Conservation (phyloP, 1,140 invertebrate species). For the Drosophila serrata region DNA sequence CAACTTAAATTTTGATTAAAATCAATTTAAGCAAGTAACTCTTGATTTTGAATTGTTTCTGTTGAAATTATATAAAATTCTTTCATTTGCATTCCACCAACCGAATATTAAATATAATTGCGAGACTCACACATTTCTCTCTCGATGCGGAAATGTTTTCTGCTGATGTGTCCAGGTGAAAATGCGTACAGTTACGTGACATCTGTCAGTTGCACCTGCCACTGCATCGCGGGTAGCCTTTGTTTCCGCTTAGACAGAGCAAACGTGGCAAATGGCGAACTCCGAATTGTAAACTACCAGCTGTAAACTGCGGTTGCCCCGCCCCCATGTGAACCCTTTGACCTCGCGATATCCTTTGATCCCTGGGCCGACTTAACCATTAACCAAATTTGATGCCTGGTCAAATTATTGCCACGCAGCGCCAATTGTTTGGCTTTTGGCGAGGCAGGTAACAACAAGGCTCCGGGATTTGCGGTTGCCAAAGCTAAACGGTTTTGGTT, state of each 20-base stretch:
- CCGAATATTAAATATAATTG: neutral
- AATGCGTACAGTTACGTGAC: neutral
- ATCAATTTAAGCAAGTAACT: neutral
- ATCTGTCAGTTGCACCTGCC: slow-evolving; percentile 10
- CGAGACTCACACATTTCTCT: neutral
- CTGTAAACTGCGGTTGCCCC: slow-evolving; percentile 35
- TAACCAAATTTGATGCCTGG: slow-evolving; percentile 55
- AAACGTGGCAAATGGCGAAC: neutral
- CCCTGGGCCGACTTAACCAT: slow-evolving; percentile 26
- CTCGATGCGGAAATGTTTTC: neutral
- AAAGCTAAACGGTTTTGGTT: neutral
- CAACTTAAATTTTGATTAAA: too few species aligned
- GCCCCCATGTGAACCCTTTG: neutral
- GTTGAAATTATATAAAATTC: neutral
- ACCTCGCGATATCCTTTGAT: slow-evolving; percentile 1
- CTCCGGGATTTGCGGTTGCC: slow-evolving; percentile 13
- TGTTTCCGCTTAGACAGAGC: slow-evolving; percentile 13
- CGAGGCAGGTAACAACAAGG: slow-evolving; percentile 32
- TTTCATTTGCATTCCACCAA: neutral
- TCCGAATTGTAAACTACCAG: neutral
- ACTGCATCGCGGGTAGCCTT: slow-evolving; percentile 11
- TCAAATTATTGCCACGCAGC: slow-evolving; percentile 36
- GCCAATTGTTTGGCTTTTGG: slow-evolving; percentile 2
- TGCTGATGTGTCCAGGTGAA: neutral
- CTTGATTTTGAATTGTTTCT: neutral